phyloP scores from a whole-genome alignment of 2,888 invertebrate genomes.

The Argynnis bischoffii region DNA sequence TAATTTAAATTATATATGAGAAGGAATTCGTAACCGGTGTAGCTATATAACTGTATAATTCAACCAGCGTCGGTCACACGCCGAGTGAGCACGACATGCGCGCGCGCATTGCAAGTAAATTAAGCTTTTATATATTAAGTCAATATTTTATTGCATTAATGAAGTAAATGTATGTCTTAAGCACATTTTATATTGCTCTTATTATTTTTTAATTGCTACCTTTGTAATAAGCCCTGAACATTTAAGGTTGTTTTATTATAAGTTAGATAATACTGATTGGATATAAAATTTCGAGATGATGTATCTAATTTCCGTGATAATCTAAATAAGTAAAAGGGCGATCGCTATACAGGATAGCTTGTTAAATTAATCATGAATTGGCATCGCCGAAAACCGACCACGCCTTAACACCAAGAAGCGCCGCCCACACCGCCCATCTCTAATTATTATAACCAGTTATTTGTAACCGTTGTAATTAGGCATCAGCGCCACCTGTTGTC shows the following conservation, averaged over 20 bases:
- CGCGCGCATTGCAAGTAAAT: constrained; percentile 71
- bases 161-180: neutral
- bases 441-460: constrained; percentile 81
- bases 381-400: constrained; percentile 57
- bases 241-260: too few species aligned
- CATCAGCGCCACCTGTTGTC: constrained; percentile 70
- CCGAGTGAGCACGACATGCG: constrained; percentile 65
- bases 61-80: constrained; percentile 56
- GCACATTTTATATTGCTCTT: neutral
- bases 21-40: constrained; percentile 13
- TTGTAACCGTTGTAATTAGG: constrained; percentile 71
- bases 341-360: constrained; percentile 44
- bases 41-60: constrained; percentile 32
- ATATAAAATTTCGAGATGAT: neutral
- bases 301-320: constrained; percentile 11
- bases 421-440: constrained; percentile 75
- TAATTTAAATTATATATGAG: constrained; percentile 12
- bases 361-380: constrained; percentile 54
- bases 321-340: constrained; percentile 25
- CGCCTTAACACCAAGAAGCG: constrained; percentile 50
- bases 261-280: neutral
- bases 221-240: too few species aligned
- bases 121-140: constrained; percentile 42
- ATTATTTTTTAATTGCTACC: too few species aligned
- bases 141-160: constrained; percentile 13